phyloP scores from a whole-genome alignment of 2,113 vertebrate species.

The Gracilinanus agilis region DNA sequence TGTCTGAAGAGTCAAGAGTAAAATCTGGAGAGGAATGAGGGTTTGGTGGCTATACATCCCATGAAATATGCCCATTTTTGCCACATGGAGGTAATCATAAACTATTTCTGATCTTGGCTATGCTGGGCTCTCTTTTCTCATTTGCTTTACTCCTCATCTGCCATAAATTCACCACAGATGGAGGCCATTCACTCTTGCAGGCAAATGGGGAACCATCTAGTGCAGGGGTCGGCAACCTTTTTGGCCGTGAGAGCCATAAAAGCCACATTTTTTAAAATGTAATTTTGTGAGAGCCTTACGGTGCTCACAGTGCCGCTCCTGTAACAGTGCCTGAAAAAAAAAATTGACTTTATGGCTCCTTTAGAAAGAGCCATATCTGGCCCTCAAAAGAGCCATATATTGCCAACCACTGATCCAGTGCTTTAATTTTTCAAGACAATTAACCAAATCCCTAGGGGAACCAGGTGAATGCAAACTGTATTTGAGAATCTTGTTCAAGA shows the following conservation, averaged over 20 bases:
- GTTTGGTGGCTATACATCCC: background rate
- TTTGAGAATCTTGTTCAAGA: constrained; percentile 24
- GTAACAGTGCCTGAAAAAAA: too few species aligned
- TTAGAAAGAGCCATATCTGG: too few species aligned
- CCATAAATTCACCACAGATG: background rate
- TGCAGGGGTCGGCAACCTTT: too few species aligned
- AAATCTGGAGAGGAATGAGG: background rate
- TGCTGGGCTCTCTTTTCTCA: background rate
- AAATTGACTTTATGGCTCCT: too few species aligned
- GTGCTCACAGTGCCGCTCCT: too few species aligned
- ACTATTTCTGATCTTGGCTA: background rate
- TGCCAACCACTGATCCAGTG: too few species aligned
- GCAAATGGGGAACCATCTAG: constrained; percentile 6
- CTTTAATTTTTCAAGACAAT: background rate
- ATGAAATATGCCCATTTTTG: background rate
- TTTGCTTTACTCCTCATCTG: background rate
- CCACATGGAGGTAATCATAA: background rate
- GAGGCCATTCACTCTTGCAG: constrained; percentile 9
- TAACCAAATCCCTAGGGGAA: constrained; percentile 13
- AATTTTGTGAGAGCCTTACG: too few species aligned
- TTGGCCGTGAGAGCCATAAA: too few species aligned
- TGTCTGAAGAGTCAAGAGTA: too few species aligned
- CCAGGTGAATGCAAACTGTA: background rate
- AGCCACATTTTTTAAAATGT: too few species aligned
- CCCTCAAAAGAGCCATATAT: too few species aligned